Conservation (phyloP, 2,888 invertebrate genomes). For the Campoletis raptor region DNA sequence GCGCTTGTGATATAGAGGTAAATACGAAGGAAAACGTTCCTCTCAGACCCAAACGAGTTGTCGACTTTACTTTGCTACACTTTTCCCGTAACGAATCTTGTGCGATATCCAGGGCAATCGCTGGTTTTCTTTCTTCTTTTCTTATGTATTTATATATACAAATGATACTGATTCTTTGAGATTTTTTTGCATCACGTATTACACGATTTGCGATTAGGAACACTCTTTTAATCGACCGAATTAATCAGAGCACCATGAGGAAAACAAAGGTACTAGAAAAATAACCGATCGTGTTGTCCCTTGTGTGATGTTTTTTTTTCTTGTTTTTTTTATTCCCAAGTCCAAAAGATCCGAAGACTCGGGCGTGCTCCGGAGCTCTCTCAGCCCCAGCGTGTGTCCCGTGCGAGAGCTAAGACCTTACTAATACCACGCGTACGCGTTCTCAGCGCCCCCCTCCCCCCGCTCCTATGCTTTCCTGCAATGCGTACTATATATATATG, state of each 20-base stretch:
- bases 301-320: constrained; percentile 1
- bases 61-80: background rate
- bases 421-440: constrained; percentile 67
- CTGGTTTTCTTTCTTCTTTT: constrained; percentile 15
- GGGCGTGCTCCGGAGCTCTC: constrained; percentile 16
- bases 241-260: background rate
- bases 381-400: constrained; percentile 56
- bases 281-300: background rate
- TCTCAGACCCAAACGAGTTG: background rate
- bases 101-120: constrained; percentile 38
- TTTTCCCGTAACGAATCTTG: constrained; percentile 22
- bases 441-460: constrained; percentile 51
- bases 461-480: constrained; percentile 55
- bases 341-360: constrained; percentile 15
- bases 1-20: constrained; percentile 16
- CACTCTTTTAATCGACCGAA: background rate
- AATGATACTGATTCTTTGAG: background rate
- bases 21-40: constrained; percentile 20
- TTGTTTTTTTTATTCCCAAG: background rate
- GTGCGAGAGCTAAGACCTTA: constrained; percentile 68
- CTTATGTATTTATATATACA: background rate
- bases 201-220: background rate
- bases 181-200: background rate
- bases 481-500: constrained; percentile 50
- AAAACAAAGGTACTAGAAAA: background rate